These are phyloP conservation scores for Microcaecilia unicolor DNA, from an alignment of 2,797 vertebrate genomes.

Conservation along the genomic window DNA sequence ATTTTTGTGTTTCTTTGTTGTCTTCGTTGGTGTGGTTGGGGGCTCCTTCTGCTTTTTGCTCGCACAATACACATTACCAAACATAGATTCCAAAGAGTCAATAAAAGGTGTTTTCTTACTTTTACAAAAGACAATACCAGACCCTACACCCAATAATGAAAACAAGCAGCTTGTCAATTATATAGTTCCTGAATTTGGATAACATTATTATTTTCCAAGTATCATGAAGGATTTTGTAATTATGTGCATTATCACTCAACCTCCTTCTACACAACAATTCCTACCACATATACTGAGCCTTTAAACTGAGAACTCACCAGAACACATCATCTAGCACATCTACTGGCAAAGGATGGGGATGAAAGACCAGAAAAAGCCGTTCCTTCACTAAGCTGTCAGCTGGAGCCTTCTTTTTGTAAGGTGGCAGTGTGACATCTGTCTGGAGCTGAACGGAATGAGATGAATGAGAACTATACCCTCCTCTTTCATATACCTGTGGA, in stretches of 20 bases:
- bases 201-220: background rate
- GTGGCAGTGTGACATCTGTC: slow-evolving; percentile 76
- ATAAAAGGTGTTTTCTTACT: too few species aligned
- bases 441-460: slow-evolving; percentile 67
- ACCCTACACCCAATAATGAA: too few species aligned
- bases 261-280: background rate
- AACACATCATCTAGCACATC: slow-evolving; percentile 88
- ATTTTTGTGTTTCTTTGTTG: too few species aligned
- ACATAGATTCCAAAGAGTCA: too few species aligned
- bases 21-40: too few species aligned
- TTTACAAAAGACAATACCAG: too few species aligned
- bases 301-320: slow-evolving; percentile 63
- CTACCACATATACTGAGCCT: too few species aligned
- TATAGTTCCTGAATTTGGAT: too few species aligned
- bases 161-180: too few species aligned
- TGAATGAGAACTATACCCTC: slow-evolving; percentile 29
- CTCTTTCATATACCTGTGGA: slow-evolving; percentile 45
- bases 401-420: slow-evolving; percentile 76
- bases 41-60: too few species aligned
- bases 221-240: background rate
- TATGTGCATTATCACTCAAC: background rate
- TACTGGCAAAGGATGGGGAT: slow-evolving; percentile 74
- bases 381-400: slow-evolving; percentile 77
- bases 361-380: slow-evolving; percentile 89
- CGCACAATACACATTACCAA: too few species aligned